Base-by-base conservation (phyloP, 2,797 vertebrate genomes). In the Hybognathus amarus region DNA sequence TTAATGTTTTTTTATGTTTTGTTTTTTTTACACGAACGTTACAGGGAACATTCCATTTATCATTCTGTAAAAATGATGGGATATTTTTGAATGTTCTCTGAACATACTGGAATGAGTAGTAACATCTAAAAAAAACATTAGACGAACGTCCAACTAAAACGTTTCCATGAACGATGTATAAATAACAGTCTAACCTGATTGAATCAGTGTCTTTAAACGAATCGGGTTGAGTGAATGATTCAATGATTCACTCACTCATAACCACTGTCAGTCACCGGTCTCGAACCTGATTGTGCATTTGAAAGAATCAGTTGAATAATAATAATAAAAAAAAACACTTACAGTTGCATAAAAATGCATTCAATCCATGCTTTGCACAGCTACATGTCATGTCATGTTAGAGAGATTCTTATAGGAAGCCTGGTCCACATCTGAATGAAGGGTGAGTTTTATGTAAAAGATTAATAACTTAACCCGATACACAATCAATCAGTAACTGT, bases 381-480 rank as follows among this genome's bases (percentile, higher is more conserved):
- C 67, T 59, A 63, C 75, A 64, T 83, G 56, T 61, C 63, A 79
- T 73, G 24, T 64, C 78, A 66, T 63, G 59, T 84, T 79, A 33
- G 24, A 59, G 6, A 20, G 59, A 56, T 42, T 56, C 50, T 13
- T 33, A 27, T 71, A 61, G 3, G 22, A n/a, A 54, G 45, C 42
- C 64, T 47, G 67, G 74, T 77, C 64, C 36, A 69, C 64, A 50
- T n/a, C 50, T 79, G 59, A 61, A 64, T 30, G 17, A 52, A 40
- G 64, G 56, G 11, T 59, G 56, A n/a, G 13, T 79, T 42, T 11
- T 33, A 9, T 38, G 24, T 68, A 54, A 38, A 54, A 52, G 27
- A 52, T 33, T 13, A 40, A 75, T 56, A 56, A 10, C n/a, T 6
- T 40, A 76, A 59, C 7, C 73, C 36, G 2, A 36, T 13, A 22